Conservation (phyloP, 2,888 invertebrate species). For the Chloroclystis v-ata region DNA sequence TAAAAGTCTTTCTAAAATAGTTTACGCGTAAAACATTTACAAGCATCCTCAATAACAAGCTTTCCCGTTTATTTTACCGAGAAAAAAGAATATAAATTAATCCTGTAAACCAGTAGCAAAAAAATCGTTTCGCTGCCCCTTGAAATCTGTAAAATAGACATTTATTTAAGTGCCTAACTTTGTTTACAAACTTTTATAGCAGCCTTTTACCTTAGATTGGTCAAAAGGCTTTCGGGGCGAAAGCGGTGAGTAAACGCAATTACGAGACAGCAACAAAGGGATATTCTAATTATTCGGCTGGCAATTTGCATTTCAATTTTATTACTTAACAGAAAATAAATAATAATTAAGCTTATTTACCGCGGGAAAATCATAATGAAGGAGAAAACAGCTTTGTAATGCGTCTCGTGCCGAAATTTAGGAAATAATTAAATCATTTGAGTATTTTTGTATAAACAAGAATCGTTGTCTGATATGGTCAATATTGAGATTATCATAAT, state of each 20-base stretch:
- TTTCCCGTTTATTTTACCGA: too few relatives aligned
- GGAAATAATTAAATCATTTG: too few relatives aligned
- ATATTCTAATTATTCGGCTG: conserved; percentile 6
- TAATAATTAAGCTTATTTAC: background rate
- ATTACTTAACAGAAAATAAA: background rate
- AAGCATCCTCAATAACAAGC: too few relatives aligned
- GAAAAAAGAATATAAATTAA: too few relatives aligned
- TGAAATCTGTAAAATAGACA: background rate
- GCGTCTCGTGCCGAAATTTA: too few relatives aligned
- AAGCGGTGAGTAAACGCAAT: conserved; percentile 16
- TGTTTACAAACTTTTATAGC: conserved; percentile 7
- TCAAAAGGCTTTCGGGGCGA: conserved; percentile 15
- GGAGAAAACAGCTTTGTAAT: too few relatives aligned
- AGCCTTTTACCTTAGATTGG: conserved; percentile 7
- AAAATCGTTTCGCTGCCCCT: background rate
- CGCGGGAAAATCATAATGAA: too few relatives aligned
- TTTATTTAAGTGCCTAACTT: conserved; percentile 1
- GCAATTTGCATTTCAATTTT: conserved; percentile 5
- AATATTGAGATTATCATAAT: too few relatives aligned
- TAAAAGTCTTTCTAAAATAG: too few relatives aligned
- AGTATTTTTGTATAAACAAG: too few relatives aligned
- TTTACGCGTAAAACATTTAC: too few relatives aligned
- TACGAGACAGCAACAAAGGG: conserved; percentile 14
- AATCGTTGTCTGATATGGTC: too few relatives aligned
- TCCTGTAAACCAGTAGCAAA: background rate